Evolutionary conservation across 2,797 vertebrate species (phyloP).

Genomic region (Dicrostonyx torquatus): DNA sequence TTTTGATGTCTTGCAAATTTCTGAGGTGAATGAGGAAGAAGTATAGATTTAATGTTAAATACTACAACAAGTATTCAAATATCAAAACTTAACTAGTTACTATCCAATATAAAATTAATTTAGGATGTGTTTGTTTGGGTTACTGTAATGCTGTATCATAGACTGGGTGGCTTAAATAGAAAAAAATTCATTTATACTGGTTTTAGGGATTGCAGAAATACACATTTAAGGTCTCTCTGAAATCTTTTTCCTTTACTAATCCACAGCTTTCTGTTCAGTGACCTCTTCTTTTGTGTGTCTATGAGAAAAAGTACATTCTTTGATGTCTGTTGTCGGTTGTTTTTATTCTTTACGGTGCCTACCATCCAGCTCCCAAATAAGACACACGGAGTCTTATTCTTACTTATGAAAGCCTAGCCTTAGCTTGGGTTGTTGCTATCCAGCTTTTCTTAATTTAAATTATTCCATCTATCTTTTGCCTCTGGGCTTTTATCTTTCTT

Average conservation of each 20-base stretch:
- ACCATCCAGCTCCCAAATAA: no score
- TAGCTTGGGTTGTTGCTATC: no score
- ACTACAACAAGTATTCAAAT: neutral
- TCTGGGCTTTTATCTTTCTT: no score
- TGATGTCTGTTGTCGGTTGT: no score
- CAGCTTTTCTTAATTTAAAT: no score
- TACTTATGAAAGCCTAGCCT: no score
- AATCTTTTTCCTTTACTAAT: neutral
- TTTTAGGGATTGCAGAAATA: neutral
- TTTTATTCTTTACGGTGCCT: no score
- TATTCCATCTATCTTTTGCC: no score
- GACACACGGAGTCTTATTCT: no score
- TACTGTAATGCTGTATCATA: neutral
- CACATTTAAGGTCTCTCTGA: neutral
- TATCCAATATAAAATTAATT: neutral
- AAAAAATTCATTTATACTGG: neutral
- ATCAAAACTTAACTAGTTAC: neutral
- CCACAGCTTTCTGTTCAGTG: neutral
- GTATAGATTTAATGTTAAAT: constrained; percentile 57
- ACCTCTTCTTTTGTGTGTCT: neutral
- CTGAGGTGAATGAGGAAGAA: constrained; percentile 59
- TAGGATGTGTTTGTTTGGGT: neutral
- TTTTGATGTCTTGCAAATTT: constrained; percentile 39
- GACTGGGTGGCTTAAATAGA: neutral
- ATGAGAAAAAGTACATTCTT: neutral